A percentile compares a stretch with the other conserved stretches of the same genome.
These are phyloP conservation scores for Rhinopomastus cyanomelas DNA, from an alignment of 2,113 vertebrate species.

Conservation along the genomic window DNA sequence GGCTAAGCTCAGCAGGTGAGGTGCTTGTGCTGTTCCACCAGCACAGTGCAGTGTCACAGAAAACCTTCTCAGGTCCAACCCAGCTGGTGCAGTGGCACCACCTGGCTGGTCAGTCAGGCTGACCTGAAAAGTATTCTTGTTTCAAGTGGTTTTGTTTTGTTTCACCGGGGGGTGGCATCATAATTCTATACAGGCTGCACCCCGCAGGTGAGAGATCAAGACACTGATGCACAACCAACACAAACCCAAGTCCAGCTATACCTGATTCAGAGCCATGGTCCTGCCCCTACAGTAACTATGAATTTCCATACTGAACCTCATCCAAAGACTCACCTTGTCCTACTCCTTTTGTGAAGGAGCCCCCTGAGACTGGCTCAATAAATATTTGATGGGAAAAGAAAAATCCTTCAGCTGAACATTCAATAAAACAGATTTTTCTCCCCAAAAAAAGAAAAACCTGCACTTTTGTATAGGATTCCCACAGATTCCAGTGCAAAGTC, in stretches of 20 bases:
- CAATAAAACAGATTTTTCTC: neutral
- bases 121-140: neutral
- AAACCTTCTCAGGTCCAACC: neutral
- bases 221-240: neutral
- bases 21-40: rapidly evolving
- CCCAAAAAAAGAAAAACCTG: neutral
- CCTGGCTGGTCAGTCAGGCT: neutral
- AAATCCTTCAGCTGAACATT: neutral
- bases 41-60: neutral
- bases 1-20: neutral
- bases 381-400: neutral
- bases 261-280: neutral
- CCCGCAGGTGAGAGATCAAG: neutral
- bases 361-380: neutral
- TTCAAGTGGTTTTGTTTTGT: neutral
- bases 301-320: neutral
- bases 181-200: neutral
- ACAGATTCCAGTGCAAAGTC: neutral
- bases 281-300: neutral
- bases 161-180: neutral
- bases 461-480: neutral
- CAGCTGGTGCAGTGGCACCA: rapidly evolving
- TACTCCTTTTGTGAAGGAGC: neutral
- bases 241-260: neutral
- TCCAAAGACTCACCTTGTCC: neutral